phyloP scores from a whole-genome alignment of 1,140 invertebrate genomes.

The Metopolophium dirhodum region DNA sequence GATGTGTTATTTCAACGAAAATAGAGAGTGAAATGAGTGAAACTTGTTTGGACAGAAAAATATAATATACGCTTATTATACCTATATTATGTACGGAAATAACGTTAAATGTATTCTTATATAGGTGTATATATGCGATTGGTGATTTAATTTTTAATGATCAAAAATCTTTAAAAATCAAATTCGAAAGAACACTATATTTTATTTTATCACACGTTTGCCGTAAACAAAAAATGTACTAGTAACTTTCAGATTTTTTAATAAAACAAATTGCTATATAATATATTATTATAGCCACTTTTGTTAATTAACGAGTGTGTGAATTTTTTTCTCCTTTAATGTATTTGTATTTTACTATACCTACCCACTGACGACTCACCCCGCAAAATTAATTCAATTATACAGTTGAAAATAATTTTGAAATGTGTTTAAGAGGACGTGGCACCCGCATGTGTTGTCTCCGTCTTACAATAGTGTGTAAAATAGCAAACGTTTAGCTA shows the following conservation, averaged over 20 bases:
- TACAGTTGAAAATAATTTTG: not conserved
- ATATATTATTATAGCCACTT: not conserved
- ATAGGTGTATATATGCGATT: not conserved
- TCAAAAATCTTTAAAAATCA: not conserved
- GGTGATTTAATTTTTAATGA: not conserved
- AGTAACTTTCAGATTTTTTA: not conserved
- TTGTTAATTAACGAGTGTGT: not conserved
- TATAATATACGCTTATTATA: not conserved
- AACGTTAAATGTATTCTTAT: not conserved
- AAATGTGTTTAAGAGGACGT: not conserved
- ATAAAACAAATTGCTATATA: not conserved
- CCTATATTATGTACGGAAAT: not conserved
- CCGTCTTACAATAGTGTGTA: too few species aligned
- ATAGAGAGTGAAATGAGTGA: conserved; percentile 40
- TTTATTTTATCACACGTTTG: not conserved
- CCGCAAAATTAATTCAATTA: not conserved
- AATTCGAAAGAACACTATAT: not conserved
- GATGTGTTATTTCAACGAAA: not conserved
- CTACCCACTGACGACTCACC: not conserved
- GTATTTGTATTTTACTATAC: not conserved
- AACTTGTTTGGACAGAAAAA: conserved; percentile 18
- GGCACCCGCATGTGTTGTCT: too few species aligned
- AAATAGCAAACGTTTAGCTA: too few species aligned
- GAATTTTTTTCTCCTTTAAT: not conserved
- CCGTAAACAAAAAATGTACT: not conserved